phyloP scores from a whole-genome alignment of 2,113 vertebrate genomes.

The Harpagus bidentatus region DNA sequence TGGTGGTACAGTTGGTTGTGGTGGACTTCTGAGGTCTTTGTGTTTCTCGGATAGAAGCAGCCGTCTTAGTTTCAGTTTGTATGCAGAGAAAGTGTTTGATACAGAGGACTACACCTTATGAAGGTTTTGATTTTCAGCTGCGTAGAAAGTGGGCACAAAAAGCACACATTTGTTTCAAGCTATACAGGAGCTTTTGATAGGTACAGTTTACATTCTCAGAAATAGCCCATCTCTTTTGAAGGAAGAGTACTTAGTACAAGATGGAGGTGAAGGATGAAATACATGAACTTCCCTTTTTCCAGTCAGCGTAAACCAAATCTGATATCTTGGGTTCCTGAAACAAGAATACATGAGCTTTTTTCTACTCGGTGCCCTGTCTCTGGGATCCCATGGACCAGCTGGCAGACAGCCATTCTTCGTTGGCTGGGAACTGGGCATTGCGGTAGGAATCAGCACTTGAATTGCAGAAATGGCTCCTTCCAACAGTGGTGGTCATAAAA shows the following conservation, averaged over 20 bases:
- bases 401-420: neutral
- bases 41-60: neutral
- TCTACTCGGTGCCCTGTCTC: neutral
- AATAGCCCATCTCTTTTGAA: neutral
- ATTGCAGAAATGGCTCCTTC: neutral
- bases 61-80: neutral
- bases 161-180: neutral
- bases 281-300: neutral
- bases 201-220: neutral
- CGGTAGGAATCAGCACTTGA: neutral
- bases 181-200: neutral
- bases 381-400: neutral
- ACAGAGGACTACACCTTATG: neutral
- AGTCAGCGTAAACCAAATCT: neutral
- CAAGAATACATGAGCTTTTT: neutral
- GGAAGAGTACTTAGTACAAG: neutral
- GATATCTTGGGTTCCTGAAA: neutral
- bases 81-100: neutral
- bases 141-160: neutral
- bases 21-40: neutral
- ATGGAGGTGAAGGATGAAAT: neutral
- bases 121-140: neutral
- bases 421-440: neutral
- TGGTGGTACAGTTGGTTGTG: neutral
- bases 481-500: neutral